A percentile compares a stretch with the other conserved stretches of the same genome.
Conservation (phyloP, 23 tunicate genomes). For the Diplosoma virens region DNA sequence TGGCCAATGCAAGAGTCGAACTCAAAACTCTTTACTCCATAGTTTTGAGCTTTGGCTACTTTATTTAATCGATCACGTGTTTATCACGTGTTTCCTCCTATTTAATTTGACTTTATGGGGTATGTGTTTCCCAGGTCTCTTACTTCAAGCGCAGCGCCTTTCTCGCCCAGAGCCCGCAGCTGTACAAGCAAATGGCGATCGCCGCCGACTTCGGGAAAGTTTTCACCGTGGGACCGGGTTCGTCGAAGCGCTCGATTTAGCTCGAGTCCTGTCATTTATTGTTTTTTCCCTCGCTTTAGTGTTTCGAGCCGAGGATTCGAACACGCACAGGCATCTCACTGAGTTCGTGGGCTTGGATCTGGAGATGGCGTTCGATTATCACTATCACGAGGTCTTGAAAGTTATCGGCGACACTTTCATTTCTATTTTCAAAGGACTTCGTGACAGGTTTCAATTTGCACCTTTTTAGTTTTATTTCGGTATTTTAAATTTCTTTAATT, state of each 20-base stretch:
- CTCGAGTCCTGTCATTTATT: too few relatives aligned
- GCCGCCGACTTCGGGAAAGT: conserved; percentile 99
- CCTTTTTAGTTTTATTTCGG: too few relatives aligned
- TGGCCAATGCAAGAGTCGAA: too few relatives aligned
- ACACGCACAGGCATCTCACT: conserved; percentile 97
- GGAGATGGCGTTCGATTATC: conserved; percentile 98
- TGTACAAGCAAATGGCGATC: conserved; percentile 99
- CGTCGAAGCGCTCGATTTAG: neutral
- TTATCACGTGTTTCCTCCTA: too few relatives aligned
- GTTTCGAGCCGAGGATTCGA: conserved; percentile 98
- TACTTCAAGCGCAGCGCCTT: conserved; percentile 94
- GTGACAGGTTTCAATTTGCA: conserved; percentile 87
- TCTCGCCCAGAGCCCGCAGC: conserved; percentile 96
- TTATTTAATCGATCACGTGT: too few relatives aligned
- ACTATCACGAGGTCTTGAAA: conserved; percentile 92
- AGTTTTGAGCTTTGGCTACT: too few relatives aligned
- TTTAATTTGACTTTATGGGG: too few relatives aligned
- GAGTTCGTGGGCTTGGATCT: conserved; percentile 98
- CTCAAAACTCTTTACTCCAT: too few relatives aligned
- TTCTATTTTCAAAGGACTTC: conserved; percentile 89
- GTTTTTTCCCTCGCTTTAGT: conserved; percentile 47
- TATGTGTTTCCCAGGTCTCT: conserved; percentile 58
- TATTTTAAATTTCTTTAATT: too few relatives aligned
- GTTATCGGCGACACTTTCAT: conserved; percentile 94
- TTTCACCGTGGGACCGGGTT: conserved; percentile 92